phyloP scores from a whole-genome alignment of 2,113 vertebrate genomes.

The Hippocampus zosterae region DNA sequence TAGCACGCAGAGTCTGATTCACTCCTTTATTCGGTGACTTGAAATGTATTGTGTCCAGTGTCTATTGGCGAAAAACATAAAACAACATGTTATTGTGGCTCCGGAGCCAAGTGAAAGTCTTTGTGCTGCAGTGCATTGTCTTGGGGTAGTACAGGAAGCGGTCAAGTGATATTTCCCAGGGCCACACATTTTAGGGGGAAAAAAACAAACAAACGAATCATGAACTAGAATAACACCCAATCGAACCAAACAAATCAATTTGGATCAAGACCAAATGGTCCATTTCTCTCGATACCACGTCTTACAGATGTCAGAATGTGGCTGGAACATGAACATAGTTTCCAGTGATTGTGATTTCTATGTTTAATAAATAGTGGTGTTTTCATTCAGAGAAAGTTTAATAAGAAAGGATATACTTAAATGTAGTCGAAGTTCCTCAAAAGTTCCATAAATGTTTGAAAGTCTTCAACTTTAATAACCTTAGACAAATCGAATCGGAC shows the following conservation, averaged over 20 bases:
- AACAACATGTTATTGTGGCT: slow-evolving; percentile 62
- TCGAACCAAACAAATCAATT: neutral
- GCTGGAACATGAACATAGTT: neutral
- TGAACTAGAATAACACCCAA: neutral
- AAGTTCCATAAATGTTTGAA: neutral
- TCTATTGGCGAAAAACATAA: slow-evolving; percentile 59
- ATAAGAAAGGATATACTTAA: neutral
- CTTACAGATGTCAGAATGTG: neutral
- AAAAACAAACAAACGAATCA: neutral
- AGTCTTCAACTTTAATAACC: neutral
- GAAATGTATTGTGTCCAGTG: slow-evolving; percentile 59
- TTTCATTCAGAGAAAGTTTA: neutral
- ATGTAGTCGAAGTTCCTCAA: neutral
- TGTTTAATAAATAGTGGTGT: neutral
- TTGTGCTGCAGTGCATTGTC: slow-evolving; percentile 51
- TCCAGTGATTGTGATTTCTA: neutral
- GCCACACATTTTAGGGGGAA: neutral
- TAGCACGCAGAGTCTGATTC: slow-evolving; percentile 63
- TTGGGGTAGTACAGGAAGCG: slow-evolving; percentile 24
- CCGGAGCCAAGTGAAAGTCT: slow-evolving; percentile 39
- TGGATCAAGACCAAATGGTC: neutral
- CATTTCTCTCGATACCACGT: neutral
- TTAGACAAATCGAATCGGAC: neutral
- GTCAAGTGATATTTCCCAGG: slow-evolving; percentile 37
- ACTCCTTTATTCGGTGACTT: slow-evolving; percentile 52